Base-by-base conservation (phyloP, 1,140 invertebrate genomes). In the Drosophila lacteicornis region DNA sequence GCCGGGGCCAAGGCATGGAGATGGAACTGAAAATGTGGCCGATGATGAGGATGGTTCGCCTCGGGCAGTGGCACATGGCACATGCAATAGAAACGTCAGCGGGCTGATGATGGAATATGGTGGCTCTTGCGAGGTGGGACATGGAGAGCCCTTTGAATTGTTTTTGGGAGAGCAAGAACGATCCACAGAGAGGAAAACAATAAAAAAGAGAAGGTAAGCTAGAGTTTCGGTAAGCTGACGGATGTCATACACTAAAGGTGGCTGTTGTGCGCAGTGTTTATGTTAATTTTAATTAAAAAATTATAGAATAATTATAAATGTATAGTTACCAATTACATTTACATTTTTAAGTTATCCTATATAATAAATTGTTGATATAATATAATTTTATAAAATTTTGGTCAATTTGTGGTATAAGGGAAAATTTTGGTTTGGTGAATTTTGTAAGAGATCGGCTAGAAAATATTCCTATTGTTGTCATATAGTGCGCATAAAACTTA, bases 81-180 rank as follows among this genome's bases (percentile, higher is more conserved):
- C 63, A 74, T 73, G 77, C 80, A 71, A 91, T 85, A 65, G 88
- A 91, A 91, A 88, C 68, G 88, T 91, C 88, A 85, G 75, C 88
- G 69, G 61, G 75, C 77, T 65, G 76, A 78, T 91, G 86, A 86
- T 82, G 79, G 69, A 78, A 80, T 79, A 55, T 38, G 51, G 19
- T 22, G 70, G 70, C 46, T 27, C 13, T 22, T 0, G 33, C 33
- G 25, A 47, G 45, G 13, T 63, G 56, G 15, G 4, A 13, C 7
- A 33, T 17, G 4, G 4, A 17, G 15, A 50, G 19, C 27, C 22
- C 7, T 13, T 27, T 3, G 27, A 12, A 25, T 9, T 66, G 45
- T 3, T 15, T 55, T 36, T 36, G 19, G 12, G 13, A 12, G 58
- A 46, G 30, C 25, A 2, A 45, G 7, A 22, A 42, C 13, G 59